These are phyloP conservation scores for Caenorhabditis doughertyi DNA, from an alignment of 2,888 invertebrate species.

Conservation along the genomic window DNA sequence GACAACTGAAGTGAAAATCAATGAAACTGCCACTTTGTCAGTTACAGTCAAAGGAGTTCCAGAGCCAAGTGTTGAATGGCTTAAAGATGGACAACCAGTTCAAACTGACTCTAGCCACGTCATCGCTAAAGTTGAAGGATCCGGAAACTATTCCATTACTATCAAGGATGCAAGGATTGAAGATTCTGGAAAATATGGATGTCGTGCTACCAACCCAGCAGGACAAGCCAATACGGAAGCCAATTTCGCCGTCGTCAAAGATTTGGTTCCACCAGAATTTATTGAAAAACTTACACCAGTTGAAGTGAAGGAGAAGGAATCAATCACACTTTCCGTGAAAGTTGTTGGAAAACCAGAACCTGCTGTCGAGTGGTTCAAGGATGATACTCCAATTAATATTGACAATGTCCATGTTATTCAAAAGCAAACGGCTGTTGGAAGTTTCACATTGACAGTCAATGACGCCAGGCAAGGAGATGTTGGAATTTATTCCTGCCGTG, in stretches of 20 bases:
- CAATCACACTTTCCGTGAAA: slow-evolving; percentile 56
- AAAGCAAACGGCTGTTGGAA: slow-evolving; percentile 49
- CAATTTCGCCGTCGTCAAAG: slow-evolving; percentile 68
- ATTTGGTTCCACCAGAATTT: slow-evolving; percentile 87
- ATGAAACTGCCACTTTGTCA: slow-evolving; percentile 70
- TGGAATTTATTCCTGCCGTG: slow-evolving; percentile 71
- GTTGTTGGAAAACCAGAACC: slow-evolving; percentile 82
- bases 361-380: slow-evolving; percentile 96
- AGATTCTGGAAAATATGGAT: slow-evolving; percentile 95
- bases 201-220: slow-evolving; percentile 94
- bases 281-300: slow-evolving; percentile 88
- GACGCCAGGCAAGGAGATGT: slow-evolving; percentile 67
- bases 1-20: slow-evolving; percentile 69
- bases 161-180: slow-evolving; percentile 85
- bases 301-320: slow-evolving; percentile 88
- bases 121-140: slow-evolving; percentile 87
- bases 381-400: slow-evolving; percentile 84
- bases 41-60: slow-evolving; percentile 76
- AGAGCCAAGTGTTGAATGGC: slow-evolving; percentile 86
- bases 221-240: slow-evolving; percentile 89
- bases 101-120: slow-evolving; percentile 88
- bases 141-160: slow-evolving; percentile 85
- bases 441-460: slow-evolving; percentile 41
- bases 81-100: slow-evolving; percentile 95
- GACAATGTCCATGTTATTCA: slow-evolving; percentile 84